A percentile compares a stretch with the other conserved stretches of the same genome.
Evolutionary conservation across 2,113 vertebrate species (phyloP).

Genomic region (Bothrops jararaca): DNA sequence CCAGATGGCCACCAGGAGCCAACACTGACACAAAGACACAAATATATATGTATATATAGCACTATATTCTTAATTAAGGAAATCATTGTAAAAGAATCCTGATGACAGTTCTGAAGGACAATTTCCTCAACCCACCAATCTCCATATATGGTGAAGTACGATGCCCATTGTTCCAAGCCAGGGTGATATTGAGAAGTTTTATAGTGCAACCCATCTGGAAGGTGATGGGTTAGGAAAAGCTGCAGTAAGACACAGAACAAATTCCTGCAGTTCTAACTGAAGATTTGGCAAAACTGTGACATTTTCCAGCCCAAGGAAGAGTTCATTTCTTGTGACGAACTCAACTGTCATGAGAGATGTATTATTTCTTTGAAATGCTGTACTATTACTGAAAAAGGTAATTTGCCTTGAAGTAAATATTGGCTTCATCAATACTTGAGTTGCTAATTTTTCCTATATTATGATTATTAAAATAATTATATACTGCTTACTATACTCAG

Average conservation of each 20-base stretch:
- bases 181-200: neutral
- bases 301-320: neutral
- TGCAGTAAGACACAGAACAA: neutral
- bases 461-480: neutral
- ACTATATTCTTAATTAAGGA: neutral
- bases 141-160: neutral
- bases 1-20: neutral
- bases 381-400: neutral
- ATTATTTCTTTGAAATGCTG: neutral
- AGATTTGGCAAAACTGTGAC: neutral
- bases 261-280: neutral
- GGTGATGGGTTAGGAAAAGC: neutral
- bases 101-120: neutral
- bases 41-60: neutral
- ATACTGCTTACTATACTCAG: neutral
- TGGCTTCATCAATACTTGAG: neutral
- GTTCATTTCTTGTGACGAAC: neutral
- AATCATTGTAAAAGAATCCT: neutral
- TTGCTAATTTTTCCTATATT: neutral
- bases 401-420: neutral
- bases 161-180: neutral
- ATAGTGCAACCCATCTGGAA: neutral
- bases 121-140: neutral
- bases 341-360: neutral
- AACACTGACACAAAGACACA: neutral